These are phyloP conservation scores for Colinus virginianus DNA, from an alignment of 2,113 vertebrate genomes.

Conservation along the genomic window DNA sequence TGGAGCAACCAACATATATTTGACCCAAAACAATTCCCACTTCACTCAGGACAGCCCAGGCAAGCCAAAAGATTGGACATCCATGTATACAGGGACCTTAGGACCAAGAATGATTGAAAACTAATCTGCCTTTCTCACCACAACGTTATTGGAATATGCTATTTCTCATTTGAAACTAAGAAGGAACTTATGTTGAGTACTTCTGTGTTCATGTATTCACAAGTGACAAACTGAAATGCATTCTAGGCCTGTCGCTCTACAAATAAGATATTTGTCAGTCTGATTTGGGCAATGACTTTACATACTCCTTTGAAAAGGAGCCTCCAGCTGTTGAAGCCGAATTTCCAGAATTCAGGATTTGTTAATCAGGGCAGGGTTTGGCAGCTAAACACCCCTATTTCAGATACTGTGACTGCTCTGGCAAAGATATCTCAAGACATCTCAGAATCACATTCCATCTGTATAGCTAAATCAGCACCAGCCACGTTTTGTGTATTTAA, in stretches of 20 bases:
- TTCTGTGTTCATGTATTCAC: not conserved
- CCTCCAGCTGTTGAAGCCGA: not conserved
- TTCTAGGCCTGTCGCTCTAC: not conserved
- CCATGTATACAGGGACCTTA: not conserved
- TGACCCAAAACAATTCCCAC: too few species aligned
- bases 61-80: too few species aligned
- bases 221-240: not conserved
- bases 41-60: too few species aligned
- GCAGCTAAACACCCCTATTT: not conserved
- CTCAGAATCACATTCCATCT: not conserved
- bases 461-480: not conserved
- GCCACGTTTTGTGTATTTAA: not conserved
- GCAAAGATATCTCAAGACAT: not conserved
- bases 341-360: not conserved
- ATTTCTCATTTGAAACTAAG: not conserved
- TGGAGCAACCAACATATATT: too few species aligned
- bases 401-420: not conserved
- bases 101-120: not conserved
- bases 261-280: not conserved
- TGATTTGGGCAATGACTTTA: not conserved
- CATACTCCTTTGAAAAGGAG: not conserved
- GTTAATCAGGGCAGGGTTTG: not conserved
- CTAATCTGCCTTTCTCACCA: not conserved
- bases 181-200: not conserved
- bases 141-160: not conserved